These are phyloP conservation scores for Lagopus muta DNA, from an alignment of 2,113 vertebrate species.

Conservation along the genomic window DNA sequence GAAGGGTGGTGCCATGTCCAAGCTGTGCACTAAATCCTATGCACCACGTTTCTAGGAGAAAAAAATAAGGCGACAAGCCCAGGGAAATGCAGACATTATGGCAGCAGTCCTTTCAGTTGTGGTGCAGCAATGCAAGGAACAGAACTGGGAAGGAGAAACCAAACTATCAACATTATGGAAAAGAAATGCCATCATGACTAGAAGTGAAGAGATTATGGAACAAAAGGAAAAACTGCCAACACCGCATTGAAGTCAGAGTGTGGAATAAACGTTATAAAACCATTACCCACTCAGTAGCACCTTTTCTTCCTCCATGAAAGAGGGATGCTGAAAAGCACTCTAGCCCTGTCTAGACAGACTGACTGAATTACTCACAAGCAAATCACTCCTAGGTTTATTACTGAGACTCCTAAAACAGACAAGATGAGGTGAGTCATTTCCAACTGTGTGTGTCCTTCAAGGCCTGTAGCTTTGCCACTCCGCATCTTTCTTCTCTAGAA, in stretches of 20 bases:
- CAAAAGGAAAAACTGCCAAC: not conserved
- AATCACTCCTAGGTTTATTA: not conserved
- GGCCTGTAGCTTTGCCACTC: not conserved
- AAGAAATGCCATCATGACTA: not conserved
- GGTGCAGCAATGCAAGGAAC: not conserved
- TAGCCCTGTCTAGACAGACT: constrained; percentile 31
- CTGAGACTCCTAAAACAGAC: not conserved
- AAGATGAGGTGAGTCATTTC: not conserved
- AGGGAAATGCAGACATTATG: not conserved
- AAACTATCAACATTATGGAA: not conserved
- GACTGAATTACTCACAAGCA: constrained; percentile 26
- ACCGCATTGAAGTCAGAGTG: constrained; percentile 9
- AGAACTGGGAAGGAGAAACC: not conserved
- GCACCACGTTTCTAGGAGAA: not conserved
- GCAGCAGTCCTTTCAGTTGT: not conserved
- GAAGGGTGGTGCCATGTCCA: not conserved
- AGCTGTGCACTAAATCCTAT: not conserved
- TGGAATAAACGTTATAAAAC: constrained; percentile 34
- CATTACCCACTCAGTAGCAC: not conserved
- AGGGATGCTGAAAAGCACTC: constrained; percentile 7
- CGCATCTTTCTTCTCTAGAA: not conserved
- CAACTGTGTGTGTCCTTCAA: not conserved
- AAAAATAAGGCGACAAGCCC: not conserved
- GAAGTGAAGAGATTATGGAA: not conserved
- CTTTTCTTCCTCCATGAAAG: not conserved